Base-by-base conservation (phyloP, 2,113 vertebrate species). In the Cryptoleucopteryx plumbea region DNA sequence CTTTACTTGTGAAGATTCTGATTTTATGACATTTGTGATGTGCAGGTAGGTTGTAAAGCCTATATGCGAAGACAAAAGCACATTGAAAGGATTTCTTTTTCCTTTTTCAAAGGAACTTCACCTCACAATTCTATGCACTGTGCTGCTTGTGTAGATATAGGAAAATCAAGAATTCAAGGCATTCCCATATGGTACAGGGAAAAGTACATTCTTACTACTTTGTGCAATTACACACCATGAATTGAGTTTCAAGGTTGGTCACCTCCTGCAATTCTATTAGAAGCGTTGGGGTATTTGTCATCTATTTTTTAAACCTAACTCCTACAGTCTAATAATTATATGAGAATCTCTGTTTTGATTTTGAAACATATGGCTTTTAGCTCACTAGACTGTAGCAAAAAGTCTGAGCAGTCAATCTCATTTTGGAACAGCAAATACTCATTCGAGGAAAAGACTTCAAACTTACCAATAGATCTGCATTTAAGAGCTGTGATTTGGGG, bases 161-260 rank as follows among this genome's bases (percentile, higher is more conserved):
- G 40, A 59, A 90, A 96, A 84, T 86, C 43, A 87, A 75, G 80
- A 86, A 95, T 89, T 96, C 63, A 91, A 92, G 88, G 56, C 75
- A 92, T 84, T 88, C 73, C 47, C 43, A 48, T 89, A 92, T 8
- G 38, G 68, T 85, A 91, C 21, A 92, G 91, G 61, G 47, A 93
- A 95, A 75, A 43, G 11, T 62, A 79, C 45, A 38, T 87, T 91
- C 88, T 87, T 89, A n/a, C 73, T 85, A 88, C 47, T 95, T 79
- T 94, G 73, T 91, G 61, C 83, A 95, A 95, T 96, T 97, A 94
- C 52, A 87, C 22, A 92, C 47, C 65, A 59, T 74, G 88, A 93
- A 95, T 89, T 94, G 90, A 89, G 86, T 94, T 96, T 95, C 94
- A 94, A 94, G 91, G 83, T 84, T 94, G 88, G 48, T 68, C 83